Evolutionary conservation across 2,113 vertebrate species (phyloP).

Genomic region (Colaptes auratus): DNA sequence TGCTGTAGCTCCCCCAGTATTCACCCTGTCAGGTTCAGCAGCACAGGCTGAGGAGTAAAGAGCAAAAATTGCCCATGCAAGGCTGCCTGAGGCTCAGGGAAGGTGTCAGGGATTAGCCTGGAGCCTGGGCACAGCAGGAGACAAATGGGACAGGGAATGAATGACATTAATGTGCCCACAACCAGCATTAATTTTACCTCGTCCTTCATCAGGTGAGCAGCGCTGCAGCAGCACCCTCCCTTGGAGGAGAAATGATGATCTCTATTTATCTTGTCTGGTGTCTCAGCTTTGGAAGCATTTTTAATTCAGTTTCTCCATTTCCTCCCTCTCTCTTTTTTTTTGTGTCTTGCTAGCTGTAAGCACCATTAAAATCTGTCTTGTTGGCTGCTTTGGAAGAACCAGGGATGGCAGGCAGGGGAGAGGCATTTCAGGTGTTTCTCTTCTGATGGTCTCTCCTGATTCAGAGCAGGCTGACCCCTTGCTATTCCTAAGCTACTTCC

Average conservation of each 20-base stretch:
- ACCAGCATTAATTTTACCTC: constrained; percentile 5
- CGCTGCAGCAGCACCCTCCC: neutral
- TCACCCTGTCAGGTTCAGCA: neutral
- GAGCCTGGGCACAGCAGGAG: neutral
- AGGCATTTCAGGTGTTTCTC: constrained; percentile 1
- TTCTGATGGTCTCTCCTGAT: neutral
- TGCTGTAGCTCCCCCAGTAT: too few relatives aligned
- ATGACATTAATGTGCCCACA: neutral
- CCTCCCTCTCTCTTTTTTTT: neutral
- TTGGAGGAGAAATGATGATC: constrained; percentile 14
- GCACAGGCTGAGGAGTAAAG: neutral
- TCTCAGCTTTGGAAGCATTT: constrained; percentile 30
- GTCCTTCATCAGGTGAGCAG: constrained; percentile 1
- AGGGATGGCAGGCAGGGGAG: neutral
- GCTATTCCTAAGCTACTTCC: neutral
- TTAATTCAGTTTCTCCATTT: constrained; percentile 43
- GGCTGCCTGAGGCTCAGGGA: neutral
- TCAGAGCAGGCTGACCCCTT: neutral
- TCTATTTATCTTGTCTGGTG: neutral
- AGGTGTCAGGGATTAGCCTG: neutral
- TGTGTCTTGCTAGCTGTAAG: neutral
- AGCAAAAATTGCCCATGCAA: neutral
- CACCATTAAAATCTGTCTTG: constrained; percentile 33
- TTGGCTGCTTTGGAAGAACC: neutral
- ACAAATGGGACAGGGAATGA: neutral